These are phyloP conservation scores for Tauraco hartlaubi DNA, from an alignment of 2,797 vertebrate species.

Conservation along the genomic window DNA sequence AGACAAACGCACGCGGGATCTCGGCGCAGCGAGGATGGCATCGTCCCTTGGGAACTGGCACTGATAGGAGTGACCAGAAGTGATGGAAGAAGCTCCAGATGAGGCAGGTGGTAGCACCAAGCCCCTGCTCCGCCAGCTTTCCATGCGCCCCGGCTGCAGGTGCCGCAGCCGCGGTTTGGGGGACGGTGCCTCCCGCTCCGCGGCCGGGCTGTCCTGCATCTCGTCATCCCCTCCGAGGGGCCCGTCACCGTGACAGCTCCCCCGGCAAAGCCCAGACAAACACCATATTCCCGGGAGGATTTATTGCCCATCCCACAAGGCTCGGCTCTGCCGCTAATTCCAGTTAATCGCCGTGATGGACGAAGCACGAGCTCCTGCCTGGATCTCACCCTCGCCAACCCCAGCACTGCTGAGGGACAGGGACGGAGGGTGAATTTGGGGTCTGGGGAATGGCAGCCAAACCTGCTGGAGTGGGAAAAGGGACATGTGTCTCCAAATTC, in stretches of 20 bases:
- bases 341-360: background rate
- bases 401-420: background rate
- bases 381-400: background rate
- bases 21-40: background rate
- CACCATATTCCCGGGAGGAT: background rate
- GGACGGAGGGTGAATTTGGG: background rate
- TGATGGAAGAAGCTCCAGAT: background rate
- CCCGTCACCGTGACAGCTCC: background rate
- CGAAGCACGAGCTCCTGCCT: background rate
- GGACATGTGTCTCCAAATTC: background rate
- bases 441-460: background rate
- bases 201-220: background rate
- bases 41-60: rapidly evolving
- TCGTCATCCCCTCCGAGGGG: background rate
- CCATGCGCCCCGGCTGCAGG: background rate
- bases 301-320: background rate
- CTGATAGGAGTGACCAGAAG: rapidly evolving
- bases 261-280: background rate
- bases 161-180: background rate
- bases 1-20: rapidly evolving
- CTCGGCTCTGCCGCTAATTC: background rate
- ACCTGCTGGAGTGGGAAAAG: background rate
- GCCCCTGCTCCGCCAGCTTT: background rate
- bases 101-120: background rate
- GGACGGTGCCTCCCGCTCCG: background rate